Base-by-base conservation (phyloP, 2,797 vertebrate species). In the Notolepis coatsorum region DNA sequence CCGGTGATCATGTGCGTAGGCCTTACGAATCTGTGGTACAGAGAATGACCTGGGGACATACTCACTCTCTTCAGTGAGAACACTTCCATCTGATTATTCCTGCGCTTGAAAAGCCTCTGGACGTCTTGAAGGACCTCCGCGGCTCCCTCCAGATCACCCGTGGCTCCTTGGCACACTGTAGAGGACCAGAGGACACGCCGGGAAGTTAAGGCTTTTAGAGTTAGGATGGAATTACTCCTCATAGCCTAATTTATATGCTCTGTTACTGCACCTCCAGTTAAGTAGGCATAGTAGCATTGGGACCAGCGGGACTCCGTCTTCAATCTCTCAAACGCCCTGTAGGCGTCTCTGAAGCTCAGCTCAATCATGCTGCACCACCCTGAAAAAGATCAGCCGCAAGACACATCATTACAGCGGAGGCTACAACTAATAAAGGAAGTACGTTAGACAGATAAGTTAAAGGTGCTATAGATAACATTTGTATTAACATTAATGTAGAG, bases 341-440 rank as follows among this genome's bases (percentile, higher is more conserved):
- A 96, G 0, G 97, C 96, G 1, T 98, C 97, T 73, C 91, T 89
- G 89, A 96, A 98, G 86, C 95, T 98, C 91, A 99, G 94, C 78
- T 98, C 97, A 45, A 99, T 99, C 98, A 99, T 99, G 91, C 97
- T 99, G 91, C 98, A 99, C 98, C 98, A 99, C 20, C 98, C 97
- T 99, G 61, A 47, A 73, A n/a, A 77, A 12, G 37, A 38, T 37
- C 24, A 23, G 20, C 42, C 31, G 20, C 43, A 66, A 49, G 15
- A 75, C 10, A 9, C 12, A 18, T 66, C 12, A 7, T 17, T 28
- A 63, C 5, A 18, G 73, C 41, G 23, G 1, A 1, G 2, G 18
- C 20, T 21, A 3, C 1, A 17, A 13, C 42, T 15, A 35, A 37
- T 13, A 5, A 13, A 52, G 31, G n/a, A n/a, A n/a, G n/a, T n/a